A percentile compares a stretch with the other conserved stretches of the same genome.
Evolutionary conservation across 92 coral and sea anemone species (phyloP).

Genomic region (Muricea muricata): DNA sequence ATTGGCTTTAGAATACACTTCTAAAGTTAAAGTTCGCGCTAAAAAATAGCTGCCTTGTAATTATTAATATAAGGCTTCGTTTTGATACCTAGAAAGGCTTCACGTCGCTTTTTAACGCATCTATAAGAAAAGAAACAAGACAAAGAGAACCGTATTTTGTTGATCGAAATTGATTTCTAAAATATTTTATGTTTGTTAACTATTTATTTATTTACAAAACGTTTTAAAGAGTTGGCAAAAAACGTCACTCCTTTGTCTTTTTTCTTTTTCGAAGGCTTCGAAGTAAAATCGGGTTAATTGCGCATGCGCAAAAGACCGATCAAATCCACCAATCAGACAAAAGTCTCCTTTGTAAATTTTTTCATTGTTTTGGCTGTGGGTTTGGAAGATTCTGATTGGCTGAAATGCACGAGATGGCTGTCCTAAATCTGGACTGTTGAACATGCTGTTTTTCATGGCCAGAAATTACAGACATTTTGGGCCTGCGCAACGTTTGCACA

Average conservation of each 20-base stretch:
- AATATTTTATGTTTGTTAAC: not conserved
- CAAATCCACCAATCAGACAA: too few species aligned
- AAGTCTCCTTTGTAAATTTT: too few species aligned
- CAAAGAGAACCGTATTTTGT: not conserved
- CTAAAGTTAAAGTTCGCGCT: too few species aligned
- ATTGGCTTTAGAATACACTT: too few species aligned
- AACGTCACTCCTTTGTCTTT: slow-evolving; percentile 9
- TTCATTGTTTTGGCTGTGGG: too few species aligned
- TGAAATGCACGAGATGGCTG: too few species aligned
- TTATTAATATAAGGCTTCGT: not conserved
- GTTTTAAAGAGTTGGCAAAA: not conserved
- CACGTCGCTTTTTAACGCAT: not conserved
- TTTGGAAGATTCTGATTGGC: too few species aligned
- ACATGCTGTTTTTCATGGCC: too few species aligned
- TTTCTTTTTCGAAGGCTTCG: not conserved
- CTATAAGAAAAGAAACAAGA: not conserved
- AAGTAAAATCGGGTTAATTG: not conserved
- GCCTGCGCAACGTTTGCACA: not conserved
- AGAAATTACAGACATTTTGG: not conserved
- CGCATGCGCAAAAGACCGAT: not conserved
- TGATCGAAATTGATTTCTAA: slow-evolving; percentile 3
- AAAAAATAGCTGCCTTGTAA: not conserved
- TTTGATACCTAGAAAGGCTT: not conserved
- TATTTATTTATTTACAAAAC: not conserved
- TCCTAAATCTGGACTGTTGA: too few species aligned